These are phyloP conservation scores for Phoenicopterus ruber DNA, from an alignment of 2,113 vertebrate species.

Conservation along the genomic window DNA sequence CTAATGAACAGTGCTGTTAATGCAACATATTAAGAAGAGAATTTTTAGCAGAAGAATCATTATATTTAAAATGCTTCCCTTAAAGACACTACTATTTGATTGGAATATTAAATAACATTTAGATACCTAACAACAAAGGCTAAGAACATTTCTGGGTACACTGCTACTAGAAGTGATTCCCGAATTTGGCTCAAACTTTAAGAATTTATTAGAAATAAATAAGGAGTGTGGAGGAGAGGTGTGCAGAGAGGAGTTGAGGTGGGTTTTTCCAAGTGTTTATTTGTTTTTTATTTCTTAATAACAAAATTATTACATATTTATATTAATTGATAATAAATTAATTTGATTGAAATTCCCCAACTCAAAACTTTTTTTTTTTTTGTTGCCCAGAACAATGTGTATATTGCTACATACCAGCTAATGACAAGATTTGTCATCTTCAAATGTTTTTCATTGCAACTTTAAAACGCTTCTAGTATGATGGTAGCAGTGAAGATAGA, in stretches of 20 bases:
- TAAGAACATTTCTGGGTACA: background rate
- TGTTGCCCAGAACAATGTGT: background rate
- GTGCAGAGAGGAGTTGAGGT: background rate
- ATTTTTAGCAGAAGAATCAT: background rate
- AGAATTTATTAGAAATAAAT: background rate
- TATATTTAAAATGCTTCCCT: background rate
- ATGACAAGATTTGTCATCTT: background rate
- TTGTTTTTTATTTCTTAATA: background rate
- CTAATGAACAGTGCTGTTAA: background rate
- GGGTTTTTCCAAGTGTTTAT: background rate
- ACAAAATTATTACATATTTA: background rate
- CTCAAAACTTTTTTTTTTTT: background rate
- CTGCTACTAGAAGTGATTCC: background rate
- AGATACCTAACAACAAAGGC: background rate
- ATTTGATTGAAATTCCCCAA: background rate
- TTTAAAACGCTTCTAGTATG: background rate
- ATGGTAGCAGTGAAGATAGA: conserved; percentile 62
- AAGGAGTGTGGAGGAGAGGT: background rate
- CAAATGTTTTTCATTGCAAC: background rate
- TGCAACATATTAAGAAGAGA: background rate
- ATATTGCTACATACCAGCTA: background rate
- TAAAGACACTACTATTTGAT: background rate
- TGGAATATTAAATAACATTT: background rate
- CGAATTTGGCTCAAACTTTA: background rate
- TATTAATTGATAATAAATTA: background rate